Percentiles rank a stretch among this genome's conserved stretches.
Evolutionary conservation across 2,113 vertebrate genomes (phyloP).

Genomic region (Labrus mixtus): DNA sequence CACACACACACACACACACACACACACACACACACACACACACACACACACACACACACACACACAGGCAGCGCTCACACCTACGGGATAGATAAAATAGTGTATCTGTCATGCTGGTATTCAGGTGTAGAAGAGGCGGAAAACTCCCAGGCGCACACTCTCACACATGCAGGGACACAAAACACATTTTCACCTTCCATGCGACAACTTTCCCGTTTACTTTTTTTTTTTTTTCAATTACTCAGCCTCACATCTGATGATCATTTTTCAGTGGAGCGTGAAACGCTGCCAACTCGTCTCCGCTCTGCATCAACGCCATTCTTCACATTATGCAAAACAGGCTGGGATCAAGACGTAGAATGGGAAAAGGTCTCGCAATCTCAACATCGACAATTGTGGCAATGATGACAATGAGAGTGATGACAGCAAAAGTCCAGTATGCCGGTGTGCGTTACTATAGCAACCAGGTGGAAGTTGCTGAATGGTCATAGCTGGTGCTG

Average conservation of each 20-base stretch:
- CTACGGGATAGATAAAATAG: background rate
- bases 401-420: constrained; percentile 2
- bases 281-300: constrained; percentile 15
- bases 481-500: constrained; percentile 59
- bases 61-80: constrained; percentile 16
- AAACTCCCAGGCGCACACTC: constrained; percentile 38
- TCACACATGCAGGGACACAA: background rate
- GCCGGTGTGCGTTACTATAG: constrained; percentile 58
- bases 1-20: no score
- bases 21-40: constrained; percentile 32
- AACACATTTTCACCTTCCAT: constrained; percentile 7
- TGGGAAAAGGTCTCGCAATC: constrained; percentile 5
- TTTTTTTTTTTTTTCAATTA: constrained; percentile 27
- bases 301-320: background rate
- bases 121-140: constrained; percentile 1
- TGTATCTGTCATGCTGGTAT: constrained; percentile 15
- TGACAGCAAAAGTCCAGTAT: constrained; percentile 18
- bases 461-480: constrained; percentile 43
- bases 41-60: constrained; percentile 37
- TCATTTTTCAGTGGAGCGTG: constrained; percentile 16
- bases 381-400: background rate
- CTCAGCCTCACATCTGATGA: constrained; percentile 12
- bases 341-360: background rate
- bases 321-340: constrained; percentile 41
- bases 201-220: background rate